Base-by-base conservation (phyloP, 1,140 invertebrate species). In the Vanessa tameamea region DNA sequence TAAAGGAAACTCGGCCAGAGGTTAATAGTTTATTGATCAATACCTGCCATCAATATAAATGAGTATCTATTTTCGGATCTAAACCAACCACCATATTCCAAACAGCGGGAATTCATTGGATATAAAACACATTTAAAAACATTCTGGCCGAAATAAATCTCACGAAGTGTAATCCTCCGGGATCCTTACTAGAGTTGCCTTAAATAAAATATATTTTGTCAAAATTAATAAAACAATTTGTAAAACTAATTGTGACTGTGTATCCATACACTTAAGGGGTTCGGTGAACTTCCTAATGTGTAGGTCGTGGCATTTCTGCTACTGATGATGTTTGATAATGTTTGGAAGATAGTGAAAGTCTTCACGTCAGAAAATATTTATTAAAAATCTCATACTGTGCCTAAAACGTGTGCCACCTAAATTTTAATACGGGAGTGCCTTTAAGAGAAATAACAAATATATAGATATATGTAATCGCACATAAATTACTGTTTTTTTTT, bases 161-260 rank as follows among this genome's bases (percentile, higher is more conserved):
- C 83, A 89, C 87, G 79, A 87, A 87, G 87, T 89, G 87, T 85
- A 81, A 47, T 80, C 82, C 83, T 53, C 23, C 59, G 69, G 78
- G 83, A 72, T 50, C 78, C 85, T 85, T 88, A 83, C 72, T 69
- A 50, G 67, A 65, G 14, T 64, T 78, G 76, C 69, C 76, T 78
- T 75, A 57, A 13, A 9, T 43, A 26, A 69, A 26, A 23, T 8
- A 64, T 63, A 64, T 64, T 61, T 50, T 47, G 37, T 9, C 7
- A 43, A 43, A 43, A 61, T 12, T 47, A 64, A 47, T 69, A 48
- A 15, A 65, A 64, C n/a, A 67, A 20, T 67, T 37, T 47, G 14
- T n/a, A 14, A 67, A 67, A 48, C 4, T 11, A 43, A 43, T 43
- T 43, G 31, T 37, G 37, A 43, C 37, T 43, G 37, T 0, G 1